Evolutionary conservation across 2,797 vertebrate species (phyloP).

Genomic region (Hydrophis major): DNA sequence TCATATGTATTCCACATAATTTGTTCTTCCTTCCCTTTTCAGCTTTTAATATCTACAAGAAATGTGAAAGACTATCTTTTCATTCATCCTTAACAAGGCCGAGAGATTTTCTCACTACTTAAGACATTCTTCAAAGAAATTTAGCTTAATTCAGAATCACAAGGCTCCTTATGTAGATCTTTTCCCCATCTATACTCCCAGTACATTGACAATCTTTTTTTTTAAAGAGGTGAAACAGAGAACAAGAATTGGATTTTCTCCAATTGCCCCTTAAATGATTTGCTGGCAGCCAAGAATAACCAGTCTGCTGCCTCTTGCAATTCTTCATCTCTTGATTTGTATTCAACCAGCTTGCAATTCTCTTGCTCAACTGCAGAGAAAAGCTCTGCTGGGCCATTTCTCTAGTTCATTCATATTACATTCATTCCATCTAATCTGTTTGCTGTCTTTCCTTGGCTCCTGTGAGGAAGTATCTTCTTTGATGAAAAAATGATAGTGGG

Average conservation of each 20-base stretch:
- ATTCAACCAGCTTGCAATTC: slow-evolving; percentile 42
- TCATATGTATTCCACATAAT: not conserved
- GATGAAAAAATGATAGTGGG: not conserved
- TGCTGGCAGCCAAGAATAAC: slow-evolving; percentile 17
- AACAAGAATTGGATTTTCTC: slow-evolving; percentile 37
- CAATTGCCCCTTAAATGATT: not conserved
- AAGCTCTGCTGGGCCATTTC: slow-evolving; percentile 35
- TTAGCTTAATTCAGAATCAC: slow-evolving; percentile 16
- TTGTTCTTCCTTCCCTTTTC: not conserved
- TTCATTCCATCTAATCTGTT: slow-evolving; percentile 44
- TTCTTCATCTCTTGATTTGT: slow-evolving; percentile 23
- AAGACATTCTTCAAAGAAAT: slow-evolving; percentile 10
- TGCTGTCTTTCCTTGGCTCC: slow-evolving; percentile 41
- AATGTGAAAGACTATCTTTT: slow-evolving; percentile 5
- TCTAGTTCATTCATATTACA: slow-evolving; percentile 3
- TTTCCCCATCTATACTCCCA: slow-evolving; percentile 26
- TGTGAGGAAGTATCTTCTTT: slow-evolving; percentile 38
- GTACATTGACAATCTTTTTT: not conserved
- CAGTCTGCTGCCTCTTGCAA: slow-evolving; percentile 34
- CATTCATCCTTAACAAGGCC: slow-evolving; percentile 21
- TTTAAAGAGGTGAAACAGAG: not conserved
- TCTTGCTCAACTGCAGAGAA: slow-evolving; percentile 40
- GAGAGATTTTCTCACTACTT: not conserved
- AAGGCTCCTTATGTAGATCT: not conserved
- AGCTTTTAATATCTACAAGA: slow-evolving; percentile 6